Base-by-base conservation (phyloP, 2,113 vertebrate genomes). In the Petromus typicus region DNA sequence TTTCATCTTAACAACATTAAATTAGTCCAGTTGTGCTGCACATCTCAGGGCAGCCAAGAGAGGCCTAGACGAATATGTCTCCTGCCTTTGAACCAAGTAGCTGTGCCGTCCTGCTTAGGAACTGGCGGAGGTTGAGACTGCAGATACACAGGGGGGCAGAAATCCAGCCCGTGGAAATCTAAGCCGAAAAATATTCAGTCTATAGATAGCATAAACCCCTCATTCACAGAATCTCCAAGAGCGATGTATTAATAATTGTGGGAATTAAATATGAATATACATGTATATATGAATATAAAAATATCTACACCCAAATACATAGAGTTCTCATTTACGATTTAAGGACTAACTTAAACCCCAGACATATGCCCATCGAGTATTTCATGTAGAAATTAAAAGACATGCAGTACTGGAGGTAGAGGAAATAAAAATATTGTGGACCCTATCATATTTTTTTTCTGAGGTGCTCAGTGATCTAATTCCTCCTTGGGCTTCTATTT, bases 1-100 rank as follows among this genome's bases (percentile, higher is more conserved):
- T 54, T 71, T 89, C 16, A 48, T 20, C 40, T n/a, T 93, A 59
- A 13, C 82, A 86, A 82, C 61, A 82, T 82, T 90, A 86, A 89
- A 61, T 92, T 80, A 89, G 66, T 75, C 16, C 1, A 59, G 7
- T 10, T 80, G 54, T 71, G 13, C 1, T 45, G 22, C 9, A 25
- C 40, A 14, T 23, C 14, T 48, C 6, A 30, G 16, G 43, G 13
- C 43, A 48, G 5, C 13, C 23, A 30, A 12, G 13, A 75, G 25
- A 13, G 45, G 25, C 43, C 43, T 45, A 75, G 40, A 45, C 23
- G 43, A 45, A 48, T 7, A 48, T 48, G 30, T 16, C 45, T 3
- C 43, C 25, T 22, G 40, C 40, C 3, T 5, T 23, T 75, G 40
- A 45, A 11, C 23, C 71, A 45, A 23, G 61, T 71, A 34, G 22